These are phyloP conservation scores for Cheilosia urbana DNA, from an alignment of 2,888 invertebrate species.

Conservation along the genomic window DNA sequence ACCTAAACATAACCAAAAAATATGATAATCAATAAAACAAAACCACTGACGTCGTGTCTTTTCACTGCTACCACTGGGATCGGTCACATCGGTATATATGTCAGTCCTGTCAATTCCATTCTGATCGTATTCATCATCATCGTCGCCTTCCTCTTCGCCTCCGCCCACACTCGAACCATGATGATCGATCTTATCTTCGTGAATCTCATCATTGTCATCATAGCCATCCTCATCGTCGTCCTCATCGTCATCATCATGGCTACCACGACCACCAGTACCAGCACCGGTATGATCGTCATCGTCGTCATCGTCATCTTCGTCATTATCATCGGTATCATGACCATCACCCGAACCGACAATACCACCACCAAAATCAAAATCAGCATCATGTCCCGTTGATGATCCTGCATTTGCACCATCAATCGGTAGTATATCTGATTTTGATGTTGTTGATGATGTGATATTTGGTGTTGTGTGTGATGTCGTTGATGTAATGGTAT, in stretches of 20 bases:
- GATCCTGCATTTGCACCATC: slow-evolving; percentile 54
- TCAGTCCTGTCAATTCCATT: slow-evolving; percentile 77
- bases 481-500: slow-evolving; percentile 78
- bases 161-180: slow-evolving; percentile 56
- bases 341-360: slow-evolving; percentile 78
- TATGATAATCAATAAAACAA: slow-evolving; percentile 77
- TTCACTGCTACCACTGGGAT: slow-evolving; percentile 76
- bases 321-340: slow-evolving; percentile 77
- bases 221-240: slow-evolving; percentile 43
- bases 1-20: slow-evolving; percentile 30
- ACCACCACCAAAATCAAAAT: slow-evolving; percentile 77
- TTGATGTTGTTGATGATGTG: slow-evolving; percentile 65
- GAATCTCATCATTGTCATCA: slow-evolving; percentile 59
- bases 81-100: slow-evolving; percentile 78
- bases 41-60: slow-evolving; percentile 82
- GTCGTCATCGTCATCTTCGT: slow-evolving; percentile 77
- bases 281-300: slow-evolving; percentile 57
- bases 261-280: slow-evolving; percentile 70
- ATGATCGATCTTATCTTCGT: slow-evolving; percentile 68
- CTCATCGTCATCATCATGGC: slow-evolving; percentile 70
- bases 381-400: slow-evolving; percentile 71
- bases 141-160: slow-evolving; percentile 61
- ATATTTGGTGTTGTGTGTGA: slow-evolving; percentile 68
- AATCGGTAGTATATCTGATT: slow-evolving; percentile 59
- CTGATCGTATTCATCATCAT: slow-evolving; percentile 74